phyloP scores from a whole-genome alignment of 2,888 invertebrate genomes.

The Melipona beecheii region DNA sequence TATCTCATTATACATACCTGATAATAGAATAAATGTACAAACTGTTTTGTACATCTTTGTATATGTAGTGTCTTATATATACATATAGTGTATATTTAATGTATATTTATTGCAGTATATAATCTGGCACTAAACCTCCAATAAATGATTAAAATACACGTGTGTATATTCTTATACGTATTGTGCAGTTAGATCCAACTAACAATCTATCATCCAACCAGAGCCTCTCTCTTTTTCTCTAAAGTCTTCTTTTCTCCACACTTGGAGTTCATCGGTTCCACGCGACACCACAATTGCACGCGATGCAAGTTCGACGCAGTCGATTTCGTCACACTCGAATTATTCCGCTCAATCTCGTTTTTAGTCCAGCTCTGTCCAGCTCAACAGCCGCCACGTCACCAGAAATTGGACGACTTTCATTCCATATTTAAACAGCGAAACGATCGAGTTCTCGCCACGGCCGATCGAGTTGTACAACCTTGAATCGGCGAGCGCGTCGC shows the following conservation, averaged over 20 bases:
- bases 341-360: slow-evolving; percentile 38
- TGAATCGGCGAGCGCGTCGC: slow-evolving; percentile 50
- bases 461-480: slow-evolving; percentile 51
- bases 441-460: slow-evolving; percentile 48
- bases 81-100: too few relatives aligned
- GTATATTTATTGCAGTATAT: too few relatives aligned
- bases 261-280: not conserved
- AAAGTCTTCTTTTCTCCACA: not conserved
- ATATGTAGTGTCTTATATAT: too few relatives aligned
- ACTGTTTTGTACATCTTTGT: too few relatives aligned
- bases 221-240: not conserved
- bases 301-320: not conserved
- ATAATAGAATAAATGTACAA: too few relatives aligned
- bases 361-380: not conserved
- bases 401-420: slow-evolving; percentile 69
- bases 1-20: too few relatives aligned
- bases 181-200: not conserved
- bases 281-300: not conserved
- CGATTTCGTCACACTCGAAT: slow-evolving; percentile 44
- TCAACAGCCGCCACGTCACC: slow-evolving; percentile 20
- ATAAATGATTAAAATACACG: not conserved
- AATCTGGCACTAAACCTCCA: not conserved
- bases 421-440: slow-evolving; percentile 58
- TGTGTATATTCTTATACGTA: not conserved
- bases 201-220: not conserved